Evolutionary conservation across 2,113 vertebrate genomes (phyloP), one percentile per base, ranked within the genome.

Genomic region (Tragulus kanchil): DNA sequence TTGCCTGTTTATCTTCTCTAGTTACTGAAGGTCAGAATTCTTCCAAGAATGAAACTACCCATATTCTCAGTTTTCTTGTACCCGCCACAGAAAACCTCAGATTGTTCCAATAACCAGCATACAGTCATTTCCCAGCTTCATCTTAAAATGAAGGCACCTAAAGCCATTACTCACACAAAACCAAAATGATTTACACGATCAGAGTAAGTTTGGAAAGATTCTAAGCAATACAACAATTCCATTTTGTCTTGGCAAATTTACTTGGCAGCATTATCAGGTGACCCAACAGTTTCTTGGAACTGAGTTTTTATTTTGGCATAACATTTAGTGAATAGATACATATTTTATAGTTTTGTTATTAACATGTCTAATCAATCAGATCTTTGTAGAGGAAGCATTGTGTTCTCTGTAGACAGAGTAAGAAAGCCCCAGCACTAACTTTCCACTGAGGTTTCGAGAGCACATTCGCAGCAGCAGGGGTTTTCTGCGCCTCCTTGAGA

Each of bases 1-100:
- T 95, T 89, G 65, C 88, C 78, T 96, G 52, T 96, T 97, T 95
- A 82, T 92, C 88, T 92, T 97, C 85, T 96, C 81, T 89, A 16
- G 65, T 96, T 95, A 84, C 75, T 85, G 85, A 89, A 81, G 48
- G 89, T 89, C 45, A 93, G 54, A 86, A 62, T 95, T 93, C 88
- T 95, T 90, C 73, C 56, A 67, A 95, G 71, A 93, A 56, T 69
- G 59, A 95, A 67, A 90, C 84, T 94, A 45, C 23, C n/a, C 45
- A 82, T 42, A 17, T 73, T 92, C 28, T 90, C 52, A 52, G 8
- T 96, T 81, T 94, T 93, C 85, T 48, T 89, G 82, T 93, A 69
- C 9, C 31, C 19, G 1, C 73, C 69, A 85, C 77, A 83, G 48
- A 88, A 93, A 91, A 84, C 45, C 67, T 79, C 31, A 48, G 14